These are phyloP conservation scores for Cephonodes hylas DNA, from an alignment of 2,888 invertebrate species.

Conservation along the genomic window DNA sequence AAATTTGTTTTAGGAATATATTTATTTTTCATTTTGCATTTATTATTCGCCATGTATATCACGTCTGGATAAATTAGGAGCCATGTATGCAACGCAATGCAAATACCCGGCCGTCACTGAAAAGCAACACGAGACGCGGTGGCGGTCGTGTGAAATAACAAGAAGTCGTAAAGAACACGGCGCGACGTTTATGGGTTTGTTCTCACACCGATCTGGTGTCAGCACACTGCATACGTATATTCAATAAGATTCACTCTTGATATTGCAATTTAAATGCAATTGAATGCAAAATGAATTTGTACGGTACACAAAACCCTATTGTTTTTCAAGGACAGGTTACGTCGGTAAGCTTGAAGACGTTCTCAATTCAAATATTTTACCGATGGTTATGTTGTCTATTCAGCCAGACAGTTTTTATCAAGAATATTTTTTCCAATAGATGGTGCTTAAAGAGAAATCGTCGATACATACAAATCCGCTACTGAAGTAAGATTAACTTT, in stretches of 20 bases:
- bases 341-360: too few species aligned
- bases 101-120: conserved; percentile 16
- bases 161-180: conserved; percentile 55
- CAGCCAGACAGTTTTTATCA: too few species aligned
- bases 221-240: conserved; percentile 31
- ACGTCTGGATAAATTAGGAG: not conserved
- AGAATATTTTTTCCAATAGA: too few species aligned
- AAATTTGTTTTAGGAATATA: not conserved
- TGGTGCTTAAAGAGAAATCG: not conserved
- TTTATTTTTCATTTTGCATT: not conserved
- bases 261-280: conserved; percentile 19
- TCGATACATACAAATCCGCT: not conserved
- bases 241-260: conserved; percentile 17
- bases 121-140: conserved; percentile 25
- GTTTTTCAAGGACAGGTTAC: not conserved
- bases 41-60: not conserved
- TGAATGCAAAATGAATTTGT: not conserved
- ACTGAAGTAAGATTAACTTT: not conserved
- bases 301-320: not conserved
- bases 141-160: conserved; percentile 46
- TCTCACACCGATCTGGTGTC: conserved; percentile 57
- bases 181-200: conserved; percentile 54
- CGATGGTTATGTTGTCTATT: too few species aligned
- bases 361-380: too few species aligned
- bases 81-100: conserved; percentile 13